Evolutionary conservation across 2,888 invertebrate genomes (phyloP).

Genomic region (Cremastobaeus sp.): DNA sequence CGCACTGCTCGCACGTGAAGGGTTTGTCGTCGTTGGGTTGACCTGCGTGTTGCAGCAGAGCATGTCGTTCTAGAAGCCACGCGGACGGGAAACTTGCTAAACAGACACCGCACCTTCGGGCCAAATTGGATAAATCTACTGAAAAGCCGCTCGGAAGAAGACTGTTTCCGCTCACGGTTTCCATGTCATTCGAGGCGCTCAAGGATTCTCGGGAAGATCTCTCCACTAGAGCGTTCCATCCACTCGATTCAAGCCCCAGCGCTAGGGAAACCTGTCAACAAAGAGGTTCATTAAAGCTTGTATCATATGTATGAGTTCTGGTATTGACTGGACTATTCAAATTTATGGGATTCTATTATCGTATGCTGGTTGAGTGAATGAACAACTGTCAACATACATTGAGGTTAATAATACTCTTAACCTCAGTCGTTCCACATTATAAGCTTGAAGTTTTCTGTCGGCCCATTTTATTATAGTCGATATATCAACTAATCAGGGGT

Average conservation of each 20-base stretch:
- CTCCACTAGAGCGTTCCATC: constrained; percentile 78
- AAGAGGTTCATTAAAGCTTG: no score
- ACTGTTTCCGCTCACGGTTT: constrained; percentile 69
- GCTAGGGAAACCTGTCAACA: constrained; percentile 74
- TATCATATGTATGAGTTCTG: no score
- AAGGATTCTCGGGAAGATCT: constrained; percentile 76
- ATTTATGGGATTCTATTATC: no score
- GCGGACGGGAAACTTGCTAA: constrained; percentile 91
- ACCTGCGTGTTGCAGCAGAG: constrained; percentile 88
- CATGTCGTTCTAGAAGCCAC: constrained; percentile 92
- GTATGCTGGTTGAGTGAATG: no score
- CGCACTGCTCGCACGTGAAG: constrained; percentile 94
- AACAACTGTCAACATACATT: no score
- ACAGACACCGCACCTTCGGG: constrained; percentile 87
- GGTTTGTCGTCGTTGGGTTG: constrained; percentile 88
- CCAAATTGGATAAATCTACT: constrained; percentile 73
- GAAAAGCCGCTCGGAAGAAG: constrained; percentile 70
- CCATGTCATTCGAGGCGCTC: constrained; percentile 78
- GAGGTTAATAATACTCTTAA: no score
- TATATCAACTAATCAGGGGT: no score
- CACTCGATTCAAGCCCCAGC: constrained; percentile 77
- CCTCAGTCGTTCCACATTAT: no score
- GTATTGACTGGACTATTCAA: no score
- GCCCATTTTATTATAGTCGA: no score
- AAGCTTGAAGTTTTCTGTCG: no score